Percentiles rank a stretch among this genome's conserved stretches.
Evolutionary conservation across 2,797 vertebrate genomes (phyloP).

Genomic region (Propithecus perrieri): DNA sequence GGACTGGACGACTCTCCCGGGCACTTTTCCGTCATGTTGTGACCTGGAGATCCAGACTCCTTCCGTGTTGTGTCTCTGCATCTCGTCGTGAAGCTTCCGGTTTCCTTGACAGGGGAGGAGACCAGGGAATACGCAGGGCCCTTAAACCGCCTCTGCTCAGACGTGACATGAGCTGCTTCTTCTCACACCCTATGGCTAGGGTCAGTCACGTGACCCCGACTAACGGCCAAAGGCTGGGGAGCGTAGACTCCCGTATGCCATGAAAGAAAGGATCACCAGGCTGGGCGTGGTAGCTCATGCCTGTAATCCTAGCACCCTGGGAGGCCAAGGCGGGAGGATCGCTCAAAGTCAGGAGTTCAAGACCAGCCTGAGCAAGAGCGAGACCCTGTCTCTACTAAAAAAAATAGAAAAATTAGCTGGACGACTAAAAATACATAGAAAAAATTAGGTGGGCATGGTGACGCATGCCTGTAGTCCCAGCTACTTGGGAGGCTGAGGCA

Average conservation of each 20-base stretch:
- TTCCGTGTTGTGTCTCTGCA: not conserved
- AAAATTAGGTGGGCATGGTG: too few species aligned
- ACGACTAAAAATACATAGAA: too few species aligned
- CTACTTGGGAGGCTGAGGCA: too few species aligned
- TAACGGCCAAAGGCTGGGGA: fast-evolving
- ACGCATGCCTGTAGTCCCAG: too few species aligned
- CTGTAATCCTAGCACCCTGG: too few species aligned
- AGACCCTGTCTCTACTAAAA: too few species aligned
- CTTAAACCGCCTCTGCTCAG: not conserved
- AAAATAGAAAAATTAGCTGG: too few species aligned
- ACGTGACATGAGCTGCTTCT: not conserved
- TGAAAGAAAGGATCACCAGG: not conserved
- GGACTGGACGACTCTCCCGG: not conserved
- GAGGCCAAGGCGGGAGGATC: too few species aligned
- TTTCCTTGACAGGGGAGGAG: not conserved
- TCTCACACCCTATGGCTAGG: not conserved
- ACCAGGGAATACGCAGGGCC: too few species aligned
- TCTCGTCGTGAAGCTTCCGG: not conserved
- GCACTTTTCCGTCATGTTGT: not conserved
- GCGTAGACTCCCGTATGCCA: not conserved
- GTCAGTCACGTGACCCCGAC: not conserved
- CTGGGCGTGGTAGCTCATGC: too few species aligned
- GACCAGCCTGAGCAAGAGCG: too few species aligned
- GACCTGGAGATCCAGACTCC: not conserved
- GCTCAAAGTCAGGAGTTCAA: too few species aligned